phyloP scores from a whole-genome alignment of 2,797 vertebrate genomes.

The Microctenopoma stevenorrisi region DNA sequence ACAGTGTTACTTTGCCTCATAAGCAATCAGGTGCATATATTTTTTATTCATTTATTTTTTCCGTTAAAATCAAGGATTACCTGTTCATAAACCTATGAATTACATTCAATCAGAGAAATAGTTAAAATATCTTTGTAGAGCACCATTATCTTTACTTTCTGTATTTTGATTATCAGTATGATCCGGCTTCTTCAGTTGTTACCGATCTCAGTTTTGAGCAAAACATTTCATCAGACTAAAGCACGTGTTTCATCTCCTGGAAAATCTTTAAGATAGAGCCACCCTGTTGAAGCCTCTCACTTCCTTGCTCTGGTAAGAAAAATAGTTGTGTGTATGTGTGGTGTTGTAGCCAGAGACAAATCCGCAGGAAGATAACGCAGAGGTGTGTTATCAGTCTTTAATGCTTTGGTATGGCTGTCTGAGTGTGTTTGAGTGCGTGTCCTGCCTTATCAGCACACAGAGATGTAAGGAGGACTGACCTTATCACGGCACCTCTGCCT shows the following conservation, averaged over 20 bases:
- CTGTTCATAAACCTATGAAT: not conserved
- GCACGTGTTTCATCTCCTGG: slow-evolving; percentile 38
- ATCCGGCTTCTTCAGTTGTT: slow-evolving; percentile 16
- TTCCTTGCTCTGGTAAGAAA: slow-evolving; percentile 6
- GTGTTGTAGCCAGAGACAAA: slow-evolving; percentile 33
- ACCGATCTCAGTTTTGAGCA: slow-evolving; percentile 40
- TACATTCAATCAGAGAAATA: not conserved
- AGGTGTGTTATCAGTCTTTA: slow-evolving; percentile 68
- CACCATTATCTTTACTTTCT: slow-evolving; percentile 1
- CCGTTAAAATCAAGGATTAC: not conserved
- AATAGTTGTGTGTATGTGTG: slow-evolving; percentile 3
- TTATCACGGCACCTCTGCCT: slow-evolving; percentile 59
- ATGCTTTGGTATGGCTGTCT: slow-evolving; percentile 52
- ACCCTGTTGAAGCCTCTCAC: slow-evolving; percentile 8
- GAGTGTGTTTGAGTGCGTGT: slow-evolving; percentile 53
- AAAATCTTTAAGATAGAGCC: slow-evolving; percentile 28
- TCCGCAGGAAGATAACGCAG: slow-evolving; percentile 51
- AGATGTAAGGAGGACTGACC: slow-evolving; percentile 70
- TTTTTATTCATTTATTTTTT: not conserved
- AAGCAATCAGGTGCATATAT: not conserved
- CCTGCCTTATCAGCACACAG: slow-evolving; percentile 64
- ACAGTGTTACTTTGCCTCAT: not conserved
- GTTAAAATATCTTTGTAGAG: not conserved
- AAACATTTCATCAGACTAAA: slow-evolving; percentile 43
- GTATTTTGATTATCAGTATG: slow-evolving; percentile 6